These are phyloP conservation scores for Probosciger aterrimus DNA, from an alignment of 2,113 vertebrate genomes.

Conservation along the genomic window DNA sequence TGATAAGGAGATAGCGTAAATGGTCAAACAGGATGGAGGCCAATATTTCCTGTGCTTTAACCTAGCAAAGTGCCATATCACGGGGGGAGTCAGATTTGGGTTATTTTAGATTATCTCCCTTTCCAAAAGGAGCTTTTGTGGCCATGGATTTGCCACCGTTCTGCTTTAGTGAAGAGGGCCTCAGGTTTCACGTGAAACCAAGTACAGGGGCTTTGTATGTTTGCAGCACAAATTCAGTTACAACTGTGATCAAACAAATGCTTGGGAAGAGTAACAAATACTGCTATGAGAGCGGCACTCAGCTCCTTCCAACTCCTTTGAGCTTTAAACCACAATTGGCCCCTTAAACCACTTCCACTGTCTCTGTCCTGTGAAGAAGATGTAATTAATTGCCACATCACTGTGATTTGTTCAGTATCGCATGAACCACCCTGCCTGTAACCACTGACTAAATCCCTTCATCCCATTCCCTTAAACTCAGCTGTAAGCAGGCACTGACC, in stretches of 20 bases:
- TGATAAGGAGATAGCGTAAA: conserved; percentile 36
- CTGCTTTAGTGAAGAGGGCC: neutral
- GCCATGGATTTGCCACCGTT: neutral
- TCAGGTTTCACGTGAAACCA: neutral
- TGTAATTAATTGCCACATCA: neutral
- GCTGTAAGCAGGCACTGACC: neutral
- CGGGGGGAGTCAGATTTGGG: neutral
- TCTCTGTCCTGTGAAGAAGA: neutral
- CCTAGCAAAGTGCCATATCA: neutral
- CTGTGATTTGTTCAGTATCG: neutral
- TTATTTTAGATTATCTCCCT: neutral
- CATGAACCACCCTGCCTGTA: neutral
- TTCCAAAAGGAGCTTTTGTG: neutral
- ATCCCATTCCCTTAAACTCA: neutral
- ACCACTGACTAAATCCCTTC: neutral
- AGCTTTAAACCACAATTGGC: neutral
- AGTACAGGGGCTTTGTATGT: neutral
- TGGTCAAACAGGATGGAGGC: conserved; percentile 26
- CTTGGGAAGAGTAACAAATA: neutral
- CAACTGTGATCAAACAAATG: neutral
- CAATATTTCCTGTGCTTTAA: conserved; percentile 48
- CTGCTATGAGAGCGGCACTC: neutral
- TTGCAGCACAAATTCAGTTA: neutral
- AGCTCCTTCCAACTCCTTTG: neutral
- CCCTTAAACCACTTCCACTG: neutral